Conservation (phyloP, 2,888 invertebrate genomes). For the Sepioteuthis lessoniana region DNA sequence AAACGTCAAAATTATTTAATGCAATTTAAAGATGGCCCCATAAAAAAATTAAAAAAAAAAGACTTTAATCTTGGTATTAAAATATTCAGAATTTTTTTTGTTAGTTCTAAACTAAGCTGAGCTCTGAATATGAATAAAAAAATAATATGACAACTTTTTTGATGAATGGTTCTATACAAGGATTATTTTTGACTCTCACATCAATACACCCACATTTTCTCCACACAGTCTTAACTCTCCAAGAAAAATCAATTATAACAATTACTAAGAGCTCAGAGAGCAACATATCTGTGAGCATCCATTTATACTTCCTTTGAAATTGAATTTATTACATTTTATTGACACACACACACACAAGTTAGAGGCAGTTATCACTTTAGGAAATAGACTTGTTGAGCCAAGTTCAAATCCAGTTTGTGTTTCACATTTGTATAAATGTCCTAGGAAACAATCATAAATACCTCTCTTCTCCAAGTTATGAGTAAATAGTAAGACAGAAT, state of each 20-base stretch:
- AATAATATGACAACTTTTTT: not conserved
- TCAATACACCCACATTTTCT: not conserved
- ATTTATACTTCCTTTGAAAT: not conserved
- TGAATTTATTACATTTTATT: not conserved
- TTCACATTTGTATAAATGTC: too few species aligned
- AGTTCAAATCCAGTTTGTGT: too few species aligned
- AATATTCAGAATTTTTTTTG: not conserved
- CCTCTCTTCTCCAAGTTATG: too few species aligned
- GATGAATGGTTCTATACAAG: not conserved
- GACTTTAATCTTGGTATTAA: not conserved
- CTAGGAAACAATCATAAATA: too few species aligned
- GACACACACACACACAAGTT: too few species aligned
- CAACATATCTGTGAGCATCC: not conserved
- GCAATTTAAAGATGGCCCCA: not conserved
- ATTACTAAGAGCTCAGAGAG: not conserved
- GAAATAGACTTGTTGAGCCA: too few species aligned
- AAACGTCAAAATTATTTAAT: not conserved
- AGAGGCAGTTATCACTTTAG: too few species aligned
- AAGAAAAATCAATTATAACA: not conserved
- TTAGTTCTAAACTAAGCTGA: not conserved
- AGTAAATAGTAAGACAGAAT: too few species aligned
- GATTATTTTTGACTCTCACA: not conserved
- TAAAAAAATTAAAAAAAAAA: not conserved
- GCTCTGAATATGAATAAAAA: not conserved
- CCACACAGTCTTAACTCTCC: not conserved